These are phyloP conservation scores for Leuctra nigra DNA, from an alignment of 2,888 invertebrate species.

Conservation along the genomic window DNA sequence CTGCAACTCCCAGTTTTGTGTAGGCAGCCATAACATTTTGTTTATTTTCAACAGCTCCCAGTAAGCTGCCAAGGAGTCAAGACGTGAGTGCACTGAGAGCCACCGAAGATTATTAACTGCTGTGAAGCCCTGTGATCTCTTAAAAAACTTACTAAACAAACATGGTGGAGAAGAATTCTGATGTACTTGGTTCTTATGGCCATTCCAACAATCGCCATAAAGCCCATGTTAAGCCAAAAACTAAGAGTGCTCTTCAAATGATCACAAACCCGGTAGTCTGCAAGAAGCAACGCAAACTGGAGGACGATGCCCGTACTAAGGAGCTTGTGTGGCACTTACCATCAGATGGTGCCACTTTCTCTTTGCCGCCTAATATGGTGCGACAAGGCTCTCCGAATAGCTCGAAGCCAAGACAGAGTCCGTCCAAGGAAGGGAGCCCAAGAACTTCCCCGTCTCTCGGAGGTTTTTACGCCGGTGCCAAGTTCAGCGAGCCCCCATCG, in stretches of 20 bases:
- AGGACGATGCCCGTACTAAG: slow-evolving; percentile 19
- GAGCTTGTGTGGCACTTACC: slow-evolving; percentile 8
- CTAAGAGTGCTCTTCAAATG: slow-evolving; percentile 26
- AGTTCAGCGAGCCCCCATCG: slow-evolving; percentile 75
- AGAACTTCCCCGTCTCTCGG: slow-evolving; percentile 31
- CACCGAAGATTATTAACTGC: too few relatives aligned
- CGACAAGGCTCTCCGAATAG: slow-evolving; percentile 30
- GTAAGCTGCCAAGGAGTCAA: slow-evolving; percentile 4
- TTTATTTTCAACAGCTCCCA: too few relatives aligned
- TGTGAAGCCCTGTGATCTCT: too few relatives aligned
- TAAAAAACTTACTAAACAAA: slow-evolving; percentile 24
- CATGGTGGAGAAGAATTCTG: slow-evolving; percentile 27
- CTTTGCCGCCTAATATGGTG: slow-evolving; percentile 15
- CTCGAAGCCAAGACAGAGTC: slow-evolving; percentile 29
- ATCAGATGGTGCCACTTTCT: neutral
- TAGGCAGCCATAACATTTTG: too few relatives aligned
- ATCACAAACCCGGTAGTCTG: slow-evolving; percentile 26
- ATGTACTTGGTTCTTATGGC: slow-evolving; percentile 24
- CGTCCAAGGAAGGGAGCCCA: slow-evolving; percentile 33
- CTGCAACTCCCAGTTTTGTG: too few relatives aligned
- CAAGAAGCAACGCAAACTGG: slow-evolving; percentile 28
- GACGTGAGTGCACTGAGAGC: neutral
- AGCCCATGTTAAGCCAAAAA: slow-evolving; percentile 25
- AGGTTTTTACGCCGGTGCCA: slow-evolving; percentile 58
- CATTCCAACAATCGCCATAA: slow-evolving; percentile 25